Base-by-base conservation (phyloP, 2,113 vertebrate species). In the Erpornis zantholeuca region DNA sequence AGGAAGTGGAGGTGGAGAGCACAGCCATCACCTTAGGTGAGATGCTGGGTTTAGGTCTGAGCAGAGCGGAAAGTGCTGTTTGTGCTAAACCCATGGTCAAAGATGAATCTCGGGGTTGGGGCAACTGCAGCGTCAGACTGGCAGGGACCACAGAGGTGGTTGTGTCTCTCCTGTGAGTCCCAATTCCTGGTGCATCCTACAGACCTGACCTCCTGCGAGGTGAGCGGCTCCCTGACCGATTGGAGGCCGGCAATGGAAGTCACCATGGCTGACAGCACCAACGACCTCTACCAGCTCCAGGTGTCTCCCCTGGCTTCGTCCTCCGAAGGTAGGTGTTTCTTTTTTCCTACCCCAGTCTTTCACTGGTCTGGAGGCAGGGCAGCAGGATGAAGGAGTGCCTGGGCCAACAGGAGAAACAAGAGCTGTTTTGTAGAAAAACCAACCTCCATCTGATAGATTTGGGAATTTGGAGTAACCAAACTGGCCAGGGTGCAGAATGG, bases 1-100 rank as follows among this genome's bases (percentile, higher is more conserved):
- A 98, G 96, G 99, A 99, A 92, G 94, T 96, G 96, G 98, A 98
- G 33, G 90, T 98, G 7, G 98, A 99, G 88, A 98, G 97, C 96
- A 91, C 98, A 10, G 97, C 96, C 44, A 78, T 96, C 77, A 88
- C 95, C 61, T 82, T 96, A 84, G 99, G 99, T 99, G 96, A 97
- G 98, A 59, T 2, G 8, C 66, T 3, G 19, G 17, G 24, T 44
- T 60, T 10, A 52, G 61, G 73, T 24, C 45, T 22, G 47, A 91
- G 76, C 56, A 24, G 40, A 25, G 83, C 8, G 12, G 29, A 16
- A 63, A 36, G 54, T 3, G 59, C 52, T 2, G 1, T 7, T 63
- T 0, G 2, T 14, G 65, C 38, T 45, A 29, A 94, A 59, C 24
- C 54, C 75, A 8, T 14, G 6, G 17, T 7, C 22, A 35, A 2